Evolutionary conservation across 2,797 vertebrate genomes (phyloP).

Genomic region (Coluber constrictor): DNA sequence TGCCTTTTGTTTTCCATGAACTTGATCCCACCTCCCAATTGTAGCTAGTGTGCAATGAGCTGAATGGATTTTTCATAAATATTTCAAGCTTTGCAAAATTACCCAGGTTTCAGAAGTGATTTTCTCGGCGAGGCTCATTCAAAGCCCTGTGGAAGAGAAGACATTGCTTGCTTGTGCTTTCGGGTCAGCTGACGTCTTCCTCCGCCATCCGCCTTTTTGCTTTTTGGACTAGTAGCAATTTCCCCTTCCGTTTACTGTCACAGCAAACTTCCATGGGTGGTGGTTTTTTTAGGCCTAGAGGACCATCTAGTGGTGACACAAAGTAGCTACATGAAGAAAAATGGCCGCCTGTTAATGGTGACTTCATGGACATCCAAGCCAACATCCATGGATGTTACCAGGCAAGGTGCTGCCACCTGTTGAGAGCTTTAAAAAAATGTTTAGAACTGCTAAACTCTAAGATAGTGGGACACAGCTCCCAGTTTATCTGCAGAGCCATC

Average conservation of each 20-base stretch:
- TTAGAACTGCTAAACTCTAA: not conserved
- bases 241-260: not conserved
- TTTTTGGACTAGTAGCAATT: not conserved
- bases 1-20: not conserved
- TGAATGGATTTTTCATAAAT: not conserved
- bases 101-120: not conserved
- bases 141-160: not conserved
- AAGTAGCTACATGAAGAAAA: not conserved
- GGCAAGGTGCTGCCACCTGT: not conserved
- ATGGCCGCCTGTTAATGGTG: not conserved
- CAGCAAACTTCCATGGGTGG: not conserved
- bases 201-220: not conserved
- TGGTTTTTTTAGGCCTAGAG: not conserved
- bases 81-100: not conserved
- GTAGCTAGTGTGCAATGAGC: not conserved
- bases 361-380: not conserved
- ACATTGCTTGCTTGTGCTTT: not conserved
- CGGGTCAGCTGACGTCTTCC: not conserved
- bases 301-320: constrained; percentile 8
- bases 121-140: not conserved
- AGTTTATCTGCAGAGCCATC: not conserved
- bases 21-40: not conserved
- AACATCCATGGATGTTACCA: not conserved
- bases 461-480: not conserved
- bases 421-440: not conserved